These are phyloP conservation scores for Plutella xylostella DNA, from an alignment of 2,888 invertebrate genomes.

Conservation along the genomic window DNA sequence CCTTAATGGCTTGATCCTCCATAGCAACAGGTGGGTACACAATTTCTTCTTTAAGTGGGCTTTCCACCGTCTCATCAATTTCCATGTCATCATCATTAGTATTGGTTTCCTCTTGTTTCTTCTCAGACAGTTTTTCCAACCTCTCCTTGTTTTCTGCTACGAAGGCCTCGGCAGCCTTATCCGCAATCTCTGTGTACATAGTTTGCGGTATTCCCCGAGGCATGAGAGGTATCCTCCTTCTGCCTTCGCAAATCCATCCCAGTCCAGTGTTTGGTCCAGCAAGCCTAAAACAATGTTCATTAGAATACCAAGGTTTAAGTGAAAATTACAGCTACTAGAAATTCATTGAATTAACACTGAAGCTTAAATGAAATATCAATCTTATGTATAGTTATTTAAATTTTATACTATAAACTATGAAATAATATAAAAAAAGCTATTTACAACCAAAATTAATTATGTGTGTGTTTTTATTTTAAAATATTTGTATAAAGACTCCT, in stretches of 20 bases:
- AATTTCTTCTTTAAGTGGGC: constrained; percentile 33
- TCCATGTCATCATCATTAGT: constrained; percentile 42
- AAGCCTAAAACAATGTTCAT: constrained; percentile 50
- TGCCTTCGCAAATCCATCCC: constrained; percentile 91
- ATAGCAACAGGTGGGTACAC: constrained; percentile 51
- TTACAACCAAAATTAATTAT: not conserved
- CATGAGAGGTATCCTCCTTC: constrained; percentile 84
- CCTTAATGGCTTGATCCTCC: constrained; percentile 57
- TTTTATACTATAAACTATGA: not conserved
- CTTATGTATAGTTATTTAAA: not conserved
- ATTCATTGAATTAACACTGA: too few relatives aligned
- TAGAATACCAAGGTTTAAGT: too few relatives aligned
- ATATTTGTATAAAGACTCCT: not conserved
- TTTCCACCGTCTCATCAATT: constrained; percentile 43
- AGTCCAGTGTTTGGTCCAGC: constrained; percentile 75
- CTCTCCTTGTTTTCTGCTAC: constrained; percentile 50
- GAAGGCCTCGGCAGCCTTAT: constrained; percentile 74
- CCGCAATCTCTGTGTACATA: constrained; percentile 85
- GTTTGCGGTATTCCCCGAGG: constrained; percentile 89
- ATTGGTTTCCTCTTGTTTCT: constrained; percentile 43
- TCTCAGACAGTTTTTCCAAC: constrained; percentile 44
- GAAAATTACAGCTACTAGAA: too few relatives aligned
- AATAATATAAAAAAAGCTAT: not conserved
- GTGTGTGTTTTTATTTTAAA: not conserved
- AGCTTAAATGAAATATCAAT: too few relatives aligned